Base-by-base conservation (phyloP, 2,797 vertebrate genomes). In the Enteromius anoplus region DNA sequence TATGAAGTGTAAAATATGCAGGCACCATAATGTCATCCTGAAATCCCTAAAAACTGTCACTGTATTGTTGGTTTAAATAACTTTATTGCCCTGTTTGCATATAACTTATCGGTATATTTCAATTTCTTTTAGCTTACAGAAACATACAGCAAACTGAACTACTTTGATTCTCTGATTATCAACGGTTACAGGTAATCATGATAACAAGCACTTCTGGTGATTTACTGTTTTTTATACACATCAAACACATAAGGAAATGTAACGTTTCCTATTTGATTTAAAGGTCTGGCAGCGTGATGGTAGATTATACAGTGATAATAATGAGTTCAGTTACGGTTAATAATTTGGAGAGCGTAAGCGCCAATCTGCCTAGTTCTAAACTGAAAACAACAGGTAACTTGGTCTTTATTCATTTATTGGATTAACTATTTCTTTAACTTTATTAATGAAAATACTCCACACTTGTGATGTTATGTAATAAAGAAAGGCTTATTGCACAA, bases 151-250 rank as follows among this genome's bases (percentile, higher is more conserved):
- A 78, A 29, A 75, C 17, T 94, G 5, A 8, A 0, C 0, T 92
- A 90, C 84, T 95, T 94, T 85, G 83, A 91, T 62, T 78, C 0
- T 10, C 21, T 95, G 21, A 7, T 0, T 0, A 90, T 94, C 23
- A 77, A 0, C 19, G 0, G 2, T 0, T 91, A 90, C 85, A 91
- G 90, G 94, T 94, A 90, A 75, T 58, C 21, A 11, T 15, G 10
- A 51, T 49, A 3, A 45, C 7, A 32, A 17, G 0, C 37, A 45
- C 6, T 0, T 69, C 11, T 65, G 1, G 9, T 8, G 47, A 5
- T 23, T 8, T 78, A 6, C 14, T 21, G 29, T 40, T 82, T 2
- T 47, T 23, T 73, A 12, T 9, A 51, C 45, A 11, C 37, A 37
- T 37, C 37, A 37, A 37, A 37, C 37, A 37, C 37, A 37, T 37